phyloP scores from a whole-genome alignment of 2,113 vertebrate species.

The Triplophysa siluroides region DNA sequence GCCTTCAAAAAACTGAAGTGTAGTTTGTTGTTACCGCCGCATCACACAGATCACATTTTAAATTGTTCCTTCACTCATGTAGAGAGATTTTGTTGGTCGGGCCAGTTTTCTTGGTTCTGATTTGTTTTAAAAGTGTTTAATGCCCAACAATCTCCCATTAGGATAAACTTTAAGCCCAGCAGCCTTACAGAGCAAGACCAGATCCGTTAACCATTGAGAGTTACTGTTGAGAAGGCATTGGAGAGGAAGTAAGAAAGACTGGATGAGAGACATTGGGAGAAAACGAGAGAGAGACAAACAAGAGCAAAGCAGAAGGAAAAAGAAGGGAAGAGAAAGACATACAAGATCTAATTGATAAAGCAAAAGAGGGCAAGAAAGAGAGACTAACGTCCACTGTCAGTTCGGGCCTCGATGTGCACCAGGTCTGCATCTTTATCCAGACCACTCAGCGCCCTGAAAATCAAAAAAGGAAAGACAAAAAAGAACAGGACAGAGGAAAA shows the following conservation, averaged over 20 bases:
- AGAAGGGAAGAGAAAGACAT: not conserved
- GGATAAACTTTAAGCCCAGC: conserved; percentile 1
- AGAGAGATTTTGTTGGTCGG: too few relatives aligned
- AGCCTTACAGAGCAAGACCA: not conserved
- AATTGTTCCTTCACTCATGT: not conserved
- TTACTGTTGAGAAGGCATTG: not conserved
- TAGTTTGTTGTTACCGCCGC: not conserved
- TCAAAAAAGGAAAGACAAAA: conserved; percentile 53
- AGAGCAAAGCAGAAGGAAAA: not conserved
- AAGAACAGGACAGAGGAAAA: conserved; percentile 46
- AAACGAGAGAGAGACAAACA: not conserved
- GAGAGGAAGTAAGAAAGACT: conserved; percentile 1
- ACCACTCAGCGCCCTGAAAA: conserved; percentile 84
- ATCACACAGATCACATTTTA: conserved; percentile 27
- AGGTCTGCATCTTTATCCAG: conserved; percentile 93
- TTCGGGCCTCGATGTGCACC: conserved; percentile 91
- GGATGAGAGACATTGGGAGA: not conserved
- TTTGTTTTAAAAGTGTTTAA: conserved; percentile 19
- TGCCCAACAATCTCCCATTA: conserved; percentile 24
- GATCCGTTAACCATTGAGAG: conserved; percentile 35
- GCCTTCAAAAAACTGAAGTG: too few relatives aligned
- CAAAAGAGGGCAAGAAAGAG: conserved; percentile 17
- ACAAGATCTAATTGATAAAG: not conserved
- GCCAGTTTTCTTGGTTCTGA: conserved; percentile 8
- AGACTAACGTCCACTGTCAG: conserved; percentile 90